Base-by-base conservation (phyloP, 2,888 invertebrate genomes). In the Cenopis cana region DNA sequence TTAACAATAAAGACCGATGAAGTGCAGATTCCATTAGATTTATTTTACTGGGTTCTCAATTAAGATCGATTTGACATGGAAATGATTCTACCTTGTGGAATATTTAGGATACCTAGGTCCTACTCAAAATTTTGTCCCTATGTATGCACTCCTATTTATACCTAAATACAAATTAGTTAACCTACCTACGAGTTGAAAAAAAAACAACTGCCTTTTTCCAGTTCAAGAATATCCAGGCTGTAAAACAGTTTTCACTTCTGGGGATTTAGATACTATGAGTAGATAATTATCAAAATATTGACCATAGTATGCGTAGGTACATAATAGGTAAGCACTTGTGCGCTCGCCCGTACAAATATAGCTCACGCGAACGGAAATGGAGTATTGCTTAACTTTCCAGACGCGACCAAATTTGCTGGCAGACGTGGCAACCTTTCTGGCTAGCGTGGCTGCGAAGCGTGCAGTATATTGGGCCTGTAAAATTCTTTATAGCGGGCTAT, bases 311-410 rank as follows among this genome's bases (percentile, higher is more conserved):
- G 46, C 46, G 46, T n/a, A 46, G 5, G 5, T 46, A 2, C 0
- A 33, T 11, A n/a, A 17, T 6, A 18, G n/a, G 4, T 24, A 38
- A 62, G 54, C 68, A 46, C 56, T 72, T 56, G 57, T 73, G 56
- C 12, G 62, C 60, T 52, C 61, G 57, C 60, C 18, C 17, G 68
- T 68, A 64, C 65, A 52, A 59, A 66, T 56, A 75, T 54, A 73
- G 77, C 78, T 71, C 79, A 75, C 74, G 78, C 77, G 77, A 76
- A 74, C 80, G 83, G 82, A 84, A 86, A 83, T 79, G 77, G 79
- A 81, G 80, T 82, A 82, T 83, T 81, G 79, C 77, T 77, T 66
- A 67, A 73, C 75, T 74, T 75, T 72, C 74, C 72, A 74, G 74
- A 76, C 74, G 69, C 59, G 52, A 36, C 60, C 69, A 54, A 68